phyloP scores from a whole-genome alignment of 1,140 invertebrate genomes.

The Campoletis sonorensis region DNA sequence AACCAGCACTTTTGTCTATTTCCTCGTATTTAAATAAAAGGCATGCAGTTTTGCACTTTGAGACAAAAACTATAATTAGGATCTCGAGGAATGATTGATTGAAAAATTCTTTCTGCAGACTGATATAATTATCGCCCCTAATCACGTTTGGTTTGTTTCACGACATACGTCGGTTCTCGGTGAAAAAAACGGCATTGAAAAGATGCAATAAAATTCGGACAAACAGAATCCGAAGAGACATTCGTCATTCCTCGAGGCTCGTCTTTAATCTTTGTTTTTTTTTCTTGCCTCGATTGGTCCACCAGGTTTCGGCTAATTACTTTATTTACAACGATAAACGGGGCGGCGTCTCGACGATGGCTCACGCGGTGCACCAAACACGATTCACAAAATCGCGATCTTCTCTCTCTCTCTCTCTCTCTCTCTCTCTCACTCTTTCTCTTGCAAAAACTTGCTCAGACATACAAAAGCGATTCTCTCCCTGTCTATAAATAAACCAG shows the following conservation, averaged over 20 bases:
- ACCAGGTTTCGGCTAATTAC: slow-evolving; percentile 39
- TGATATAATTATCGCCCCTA: slow-evolving; percentile 11
- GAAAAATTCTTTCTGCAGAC: neutral
- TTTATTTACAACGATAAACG: slow-evolving; percentile 42
- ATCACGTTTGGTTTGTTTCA: neutral
- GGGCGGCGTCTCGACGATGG: slow-evolving; percentile 23
- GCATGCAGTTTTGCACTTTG: neutral
- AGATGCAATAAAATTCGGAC: slow-evolving; percentile 20
- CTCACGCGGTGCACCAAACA: slow-evolving; percentile 24
- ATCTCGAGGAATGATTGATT: slow-evolving; percentile 7
- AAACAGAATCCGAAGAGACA: slow-evolving; percentile 11
- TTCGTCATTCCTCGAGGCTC: slow-evolving; percentile 15
- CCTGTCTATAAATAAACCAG: slow-evolving; percentile 49
- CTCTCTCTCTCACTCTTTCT: neutral
- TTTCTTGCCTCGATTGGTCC: neutral
- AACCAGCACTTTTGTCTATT: neutral
- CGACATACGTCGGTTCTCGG: neutral
- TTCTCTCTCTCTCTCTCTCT: neutral
- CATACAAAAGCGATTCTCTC: slow-evolving; percentile 44
- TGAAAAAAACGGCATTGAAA: neutral
- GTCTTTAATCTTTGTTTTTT: slow-evolving; percentile 26
- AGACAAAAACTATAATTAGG: neutral
- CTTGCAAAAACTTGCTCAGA: slow-evolving; percentile 41
- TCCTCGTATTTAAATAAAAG: neutral
- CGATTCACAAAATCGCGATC: neutral